A percentile compares a stretch with the other conserved stretches of the same genome.
phyloP scores from a whole-genome alignment of 2,888 invertebrate genomes.

The Ethmia dodecea region DNA sequence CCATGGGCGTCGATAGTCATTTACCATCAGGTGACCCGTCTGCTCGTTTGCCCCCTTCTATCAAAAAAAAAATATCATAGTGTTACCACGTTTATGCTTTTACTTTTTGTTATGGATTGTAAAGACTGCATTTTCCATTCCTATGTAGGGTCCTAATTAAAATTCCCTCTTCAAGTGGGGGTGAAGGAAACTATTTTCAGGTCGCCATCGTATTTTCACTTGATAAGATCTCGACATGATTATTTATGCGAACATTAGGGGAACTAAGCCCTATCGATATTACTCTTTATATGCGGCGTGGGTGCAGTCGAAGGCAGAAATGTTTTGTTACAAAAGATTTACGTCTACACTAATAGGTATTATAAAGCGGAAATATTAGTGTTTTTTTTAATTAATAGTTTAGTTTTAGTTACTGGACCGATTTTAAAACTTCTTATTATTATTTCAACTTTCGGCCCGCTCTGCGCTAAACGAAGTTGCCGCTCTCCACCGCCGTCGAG shows the following conservation, averaged over 20 bases:
- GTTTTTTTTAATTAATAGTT: no score
- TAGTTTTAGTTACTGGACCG: no score
- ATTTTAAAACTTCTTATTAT: no score
- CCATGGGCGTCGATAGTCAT: no score
- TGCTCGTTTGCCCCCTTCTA: no score
- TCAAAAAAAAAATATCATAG: slow-evolving; percentile 27
- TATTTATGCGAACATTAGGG: slow-evolving; percentile 72
- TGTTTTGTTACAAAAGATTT: slow-evolving; percentile 16
- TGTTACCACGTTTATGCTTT: slow-evolving; percentile 24
- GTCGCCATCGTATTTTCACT: slow-evolving; percentile 64
- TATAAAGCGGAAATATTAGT: no score
- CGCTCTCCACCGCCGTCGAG: no score
- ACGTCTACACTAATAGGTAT: no score
- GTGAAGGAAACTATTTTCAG: slow-evolving; percentile 59
- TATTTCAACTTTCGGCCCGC: no score
- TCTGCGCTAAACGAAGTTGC: no score
- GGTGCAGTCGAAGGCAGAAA: slow-evolving; percentile 35
- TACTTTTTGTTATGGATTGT: slow-evolving; percentile 4
- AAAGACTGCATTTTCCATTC: slow-evolving; percentile 27
- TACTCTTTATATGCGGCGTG: slow-evolving; percentile 57
- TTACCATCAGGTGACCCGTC: no score
- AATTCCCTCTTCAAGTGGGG: slow-evolving; percentile 40
- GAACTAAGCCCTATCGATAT: slow-evolving; percentile 69
- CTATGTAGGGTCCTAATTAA: slow-evolving; percentile 52
- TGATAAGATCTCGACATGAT: slow-evolving; percentile 74